Conservation (phyloP, 2,113 vertebrate species). For the Apaloderma vittatum region DNA sequence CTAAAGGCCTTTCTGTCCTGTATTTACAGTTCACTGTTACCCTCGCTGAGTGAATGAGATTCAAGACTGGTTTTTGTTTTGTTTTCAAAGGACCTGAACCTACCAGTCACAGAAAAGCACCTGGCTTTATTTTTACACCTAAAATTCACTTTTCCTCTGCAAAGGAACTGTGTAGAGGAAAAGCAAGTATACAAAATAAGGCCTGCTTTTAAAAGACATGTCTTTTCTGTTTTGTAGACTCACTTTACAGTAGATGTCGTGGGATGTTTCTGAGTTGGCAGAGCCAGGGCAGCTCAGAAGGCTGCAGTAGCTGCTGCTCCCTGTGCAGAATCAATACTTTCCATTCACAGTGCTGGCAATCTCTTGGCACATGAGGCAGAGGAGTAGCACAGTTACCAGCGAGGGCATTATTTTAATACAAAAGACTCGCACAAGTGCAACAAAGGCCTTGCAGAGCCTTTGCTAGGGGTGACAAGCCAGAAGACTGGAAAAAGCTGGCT, state of each 20-base stretch:
- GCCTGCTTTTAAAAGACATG: neutral
- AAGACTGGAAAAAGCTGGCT: neutral
- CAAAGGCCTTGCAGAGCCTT: neutral
- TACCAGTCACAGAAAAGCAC: neutral
- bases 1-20: neutral
- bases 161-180: neutral
- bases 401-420: neutral
- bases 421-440: constrained; percentile 13
- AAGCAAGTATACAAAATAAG: neutral
- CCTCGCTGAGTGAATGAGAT: neutral
- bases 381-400: neutral
- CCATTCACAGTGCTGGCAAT: neutral
- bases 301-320: neutral
- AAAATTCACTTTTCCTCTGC: neutral
- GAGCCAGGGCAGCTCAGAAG: neutral
- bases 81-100: neutral
- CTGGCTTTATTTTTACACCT: neutral
- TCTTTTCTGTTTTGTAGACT: neutral
- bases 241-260: neutral
- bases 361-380: neutral
- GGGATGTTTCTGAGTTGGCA: neutral
- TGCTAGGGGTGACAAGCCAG: neutral
- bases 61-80: neutral
- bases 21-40: neutral
- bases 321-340: constrained; percentile 7